These are phyloP conservation scores for Dioctria rufipes DNA, from an alignment of 2,888 invertebrate species.

Conservation along the genomic window DNA sequence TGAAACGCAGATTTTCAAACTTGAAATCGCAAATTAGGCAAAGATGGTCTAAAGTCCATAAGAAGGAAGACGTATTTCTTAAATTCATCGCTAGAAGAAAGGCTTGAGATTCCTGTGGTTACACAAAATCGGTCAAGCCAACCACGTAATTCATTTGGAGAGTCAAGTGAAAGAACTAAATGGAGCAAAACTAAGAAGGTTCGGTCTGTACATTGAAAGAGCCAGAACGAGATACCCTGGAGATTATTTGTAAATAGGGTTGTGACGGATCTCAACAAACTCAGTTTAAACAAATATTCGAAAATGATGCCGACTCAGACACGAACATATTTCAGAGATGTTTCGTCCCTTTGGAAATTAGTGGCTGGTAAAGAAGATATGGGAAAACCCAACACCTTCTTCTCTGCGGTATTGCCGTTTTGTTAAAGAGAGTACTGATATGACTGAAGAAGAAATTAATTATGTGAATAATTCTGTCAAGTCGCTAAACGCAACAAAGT, in stretches of 20 bases:
- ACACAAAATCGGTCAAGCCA: no score
- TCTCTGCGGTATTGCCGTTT: conserved; percentile 40
- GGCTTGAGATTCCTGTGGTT: no score
- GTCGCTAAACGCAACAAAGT: background rate
- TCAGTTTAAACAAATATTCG: conserved; percentile 32
- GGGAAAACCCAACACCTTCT: conserved; percentile 38
- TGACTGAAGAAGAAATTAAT: conserved; percentile 44
- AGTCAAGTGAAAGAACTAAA: no score
- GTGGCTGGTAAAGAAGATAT: conserved; percentile 21
- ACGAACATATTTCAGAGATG: background rate
- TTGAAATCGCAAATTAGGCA: no score
- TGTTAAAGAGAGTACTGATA: conserved; percentile 36
- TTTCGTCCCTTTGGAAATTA: background rate
- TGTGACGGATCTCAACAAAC: conserved; percentile 39
- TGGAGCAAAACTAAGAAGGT: no score
- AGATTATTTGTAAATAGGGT: conserved; percentile 33
- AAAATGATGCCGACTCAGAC: conserved; percentile 20
- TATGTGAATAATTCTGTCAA: conserved; percentile 20
- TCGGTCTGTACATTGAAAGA: background rate
- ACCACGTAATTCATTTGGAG: no score
- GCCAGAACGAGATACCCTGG: conserved; percentile 7
- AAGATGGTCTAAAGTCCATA: no score
- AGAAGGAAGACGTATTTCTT: no score
- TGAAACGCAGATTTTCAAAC: no score
- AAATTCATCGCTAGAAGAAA: no score